Conservation (phyloP, 2,888 invertebrate genomes). For the Automeris io region DNA sequence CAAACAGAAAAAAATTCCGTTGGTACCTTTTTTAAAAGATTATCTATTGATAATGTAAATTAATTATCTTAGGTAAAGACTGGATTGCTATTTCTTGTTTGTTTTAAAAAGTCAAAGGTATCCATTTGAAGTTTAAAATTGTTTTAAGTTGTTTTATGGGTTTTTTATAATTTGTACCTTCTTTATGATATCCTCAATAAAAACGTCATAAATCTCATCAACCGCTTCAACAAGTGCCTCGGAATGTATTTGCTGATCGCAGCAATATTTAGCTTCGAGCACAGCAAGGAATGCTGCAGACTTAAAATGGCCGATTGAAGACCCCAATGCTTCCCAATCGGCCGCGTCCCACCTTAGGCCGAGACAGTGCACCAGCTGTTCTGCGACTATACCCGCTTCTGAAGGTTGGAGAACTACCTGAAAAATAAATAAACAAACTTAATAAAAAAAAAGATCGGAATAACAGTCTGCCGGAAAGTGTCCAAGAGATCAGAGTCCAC, state of each 20-base stretch:
- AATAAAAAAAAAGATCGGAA: neutral
- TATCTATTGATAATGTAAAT: too few relatives aligned
- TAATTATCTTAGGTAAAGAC: too few relatives aligned
- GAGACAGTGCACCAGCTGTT: conserved; percentile 81
- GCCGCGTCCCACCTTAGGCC: conserved; percentile 83
- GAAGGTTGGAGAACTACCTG: conserved; percentile 82
- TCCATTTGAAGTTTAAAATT: too few relatives aligned
- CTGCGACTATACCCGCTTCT: conserved; percentile 82
- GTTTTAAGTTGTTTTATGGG: too few relatives aligned
- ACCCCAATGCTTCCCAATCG: conserved; percentile 78
- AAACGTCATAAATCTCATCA: conserved; percentile 84
- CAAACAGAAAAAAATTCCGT: too few relatives aligned
- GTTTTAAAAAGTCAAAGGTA: too few relatives aligned
- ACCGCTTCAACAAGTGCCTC: conserved; percentile 83
- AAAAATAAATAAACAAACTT: neutral
- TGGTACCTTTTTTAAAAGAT: too few relatives aligned
- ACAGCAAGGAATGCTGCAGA: conserved; percentile 85
- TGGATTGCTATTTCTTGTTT: too few relatives aligned
- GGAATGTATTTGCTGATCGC: conserved; percentile 77
- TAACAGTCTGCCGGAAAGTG: too few relatives aligned
- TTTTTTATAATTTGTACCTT: conserved; percentile 65
- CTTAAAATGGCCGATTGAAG: conserved; percentile 77
- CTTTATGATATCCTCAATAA: conserved; percentile 86
- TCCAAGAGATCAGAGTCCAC: too few relatives aligned
- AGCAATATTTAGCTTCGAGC: conserved; percentile 82